Conservation (phyloP, 2,113 vertebrate genomes). For the Isichthys henryi region DNA sequence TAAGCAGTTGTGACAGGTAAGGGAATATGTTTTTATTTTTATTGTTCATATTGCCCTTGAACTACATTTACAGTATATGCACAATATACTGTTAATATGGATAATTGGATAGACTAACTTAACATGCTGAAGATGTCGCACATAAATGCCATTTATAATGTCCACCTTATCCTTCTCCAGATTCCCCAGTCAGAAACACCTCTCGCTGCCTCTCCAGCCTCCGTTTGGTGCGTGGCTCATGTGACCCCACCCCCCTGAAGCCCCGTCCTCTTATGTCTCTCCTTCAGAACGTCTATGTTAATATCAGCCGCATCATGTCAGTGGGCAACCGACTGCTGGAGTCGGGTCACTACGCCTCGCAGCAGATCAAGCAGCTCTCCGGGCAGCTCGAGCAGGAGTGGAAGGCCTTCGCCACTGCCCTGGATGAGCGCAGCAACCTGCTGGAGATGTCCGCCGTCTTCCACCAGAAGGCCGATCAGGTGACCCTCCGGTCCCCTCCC, state of each 20-base stretch:
- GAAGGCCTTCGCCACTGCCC: conserved; percentile 91
- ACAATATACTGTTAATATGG: neutral
- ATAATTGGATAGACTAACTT: neutral
- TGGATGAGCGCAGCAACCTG: conserved; percentile 90
- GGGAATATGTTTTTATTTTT: neutral
- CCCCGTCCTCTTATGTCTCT: neutral
- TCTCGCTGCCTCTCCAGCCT: neutral
- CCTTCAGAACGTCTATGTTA: conserved; percentile 90
- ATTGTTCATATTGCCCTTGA: neutral
- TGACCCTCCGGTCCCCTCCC: conserved; percentile 32
- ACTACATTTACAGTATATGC: neutral
- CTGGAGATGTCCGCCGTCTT: conserved; percentile 94
- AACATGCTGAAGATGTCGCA: neutral
- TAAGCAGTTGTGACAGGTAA: neutral
- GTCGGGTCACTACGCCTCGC: conserved; percentile 89
- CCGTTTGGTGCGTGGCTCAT: neutral
- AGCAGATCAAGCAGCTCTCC: conserved; percentile 96
- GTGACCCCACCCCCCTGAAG: neutral
- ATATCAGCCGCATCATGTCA: conserved; percentile 97
- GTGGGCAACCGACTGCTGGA: conserved; percentile 89
- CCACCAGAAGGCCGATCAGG: conserved; percentile 96
- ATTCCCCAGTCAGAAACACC: neutral
- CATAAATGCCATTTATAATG: neutral
- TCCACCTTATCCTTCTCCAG: neutral
- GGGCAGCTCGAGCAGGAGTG: conserved; percentile 93